phyloP scores from a whole-genome alignment of 2,888 invertebrate genomes.

The Coleophora flavipennella region DNA sequence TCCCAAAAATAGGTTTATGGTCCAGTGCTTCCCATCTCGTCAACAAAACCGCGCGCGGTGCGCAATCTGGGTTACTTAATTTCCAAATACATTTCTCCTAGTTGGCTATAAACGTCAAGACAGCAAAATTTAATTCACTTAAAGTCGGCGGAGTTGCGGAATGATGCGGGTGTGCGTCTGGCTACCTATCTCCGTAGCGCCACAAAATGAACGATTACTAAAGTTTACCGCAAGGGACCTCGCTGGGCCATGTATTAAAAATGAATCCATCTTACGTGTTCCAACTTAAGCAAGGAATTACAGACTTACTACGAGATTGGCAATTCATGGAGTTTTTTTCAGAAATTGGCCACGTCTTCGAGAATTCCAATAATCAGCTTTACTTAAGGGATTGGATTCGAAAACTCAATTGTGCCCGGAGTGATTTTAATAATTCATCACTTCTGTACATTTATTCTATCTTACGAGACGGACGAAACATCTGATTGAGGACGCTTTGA shows the following conservation, averaged over 20 bases:
- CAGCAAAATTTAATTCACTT: constrained; percentile 40
- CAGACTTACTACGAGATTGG: constrained; percentile 52
- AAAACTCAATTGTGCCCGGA: constrained; percentile 61
- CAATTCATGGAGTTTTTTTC: constrained; percentile 59
- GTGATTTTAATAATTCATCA: constrained; percentile 70
- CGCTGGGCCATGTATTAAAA: constrained; percentile 42
- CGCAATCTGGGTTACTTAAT: constrained; percentile 56
- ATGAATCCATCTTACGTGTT: constrained; percentile 45
- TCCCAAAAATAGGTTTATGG: constrained; percentile 55
- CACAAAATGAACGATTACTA: not conserved
- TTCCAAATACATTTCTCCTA: constrained; percentile 56
- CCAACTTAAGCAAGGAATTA: constrained; percentile 42
- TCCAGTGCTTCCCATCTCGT: constrained; percentile 42
- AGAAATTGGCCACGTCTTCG: constrained; percentile 34
- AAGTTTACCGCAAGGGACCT: not conserved
- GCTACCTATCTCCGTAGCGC: not conserved
- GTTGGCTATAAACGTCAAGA: constrained; percentile 53
- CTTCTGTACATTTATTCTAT: constrained; percentile 38
- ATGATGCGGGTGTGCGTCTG: not conserved
- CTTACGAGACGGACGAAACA: constrained; percentile 35
- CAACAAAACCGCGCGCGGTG: constrained; percentile 47
- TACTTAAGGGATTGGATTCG: constrained; percentile 69
- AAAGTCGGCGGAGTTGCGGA: constrained; percentile 31
- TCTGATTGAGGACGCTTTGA: constrained; percentile 29
- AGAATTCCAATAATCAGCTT: constrained; percentile 66